Percentiles rank a stretch among this genome's conserved stretches.
Evolutionary conservation across 2,113 vertebrate species (phyloP).

Genomic region (Grammomys surdaster): DNA sequence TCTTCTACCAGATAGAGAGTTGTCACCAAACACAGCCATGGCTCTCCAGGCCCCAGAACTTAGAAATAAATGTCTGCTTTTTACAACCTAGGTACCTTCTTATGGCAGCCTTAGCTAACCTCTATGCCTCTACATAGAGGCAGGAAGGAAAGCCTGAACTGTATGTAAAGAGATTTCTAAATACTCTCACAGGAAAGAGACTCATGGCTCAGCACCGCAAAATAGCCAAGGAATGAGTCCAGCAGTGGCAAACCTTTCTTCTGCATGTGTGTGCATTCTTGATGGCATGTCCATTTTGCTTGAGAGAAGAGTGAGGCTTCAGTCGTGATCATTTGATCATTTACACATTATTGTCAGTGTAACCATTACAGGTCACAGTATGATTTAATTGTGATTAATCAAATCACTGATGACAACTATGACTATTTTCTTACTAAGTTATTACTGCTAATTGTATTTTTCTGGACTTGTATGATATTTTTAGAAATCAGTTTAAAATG

Average conservation of each 20-base stretch:
- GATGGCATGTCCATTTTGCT: background rate
- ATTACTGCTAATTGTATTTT: background rate
- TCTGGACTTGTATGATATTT: background rate
- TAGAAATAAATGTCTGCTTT: background rate
- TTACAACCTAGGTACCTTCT: background rate
- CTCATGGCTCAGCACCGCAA: background rate
- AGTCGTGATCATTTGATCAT: background rate
- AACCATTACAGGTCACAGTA: background rate
- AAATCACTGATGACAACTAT: background rate
- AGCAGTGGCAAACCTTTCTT: background rate
- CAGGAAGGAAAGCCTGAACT: background rate
- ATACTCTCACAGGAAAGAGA: background rate
- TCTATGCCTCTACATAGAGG: background rate
- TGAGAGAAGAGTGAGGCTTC: background rate
- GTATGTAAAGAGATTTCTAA: background rate
- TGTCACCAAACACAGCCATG: background rate
- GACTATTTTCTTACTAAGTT: background rate
- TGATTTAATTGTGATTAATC: background rate
- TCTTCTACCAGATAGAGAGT: background rate
- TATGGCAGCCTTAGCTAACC: background rate
- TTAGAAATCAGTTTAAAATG: constrained; percentile 42
- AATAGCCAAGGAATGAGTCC: background rate
- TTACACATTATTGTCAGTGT: background rate
- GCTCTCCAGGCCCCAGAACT: background rate
- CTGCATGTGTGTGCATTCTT: background rate